Base-by-base conservation (phyloP, 2,888 invertebrate species). In the Antheraea assamensis region DNA sequence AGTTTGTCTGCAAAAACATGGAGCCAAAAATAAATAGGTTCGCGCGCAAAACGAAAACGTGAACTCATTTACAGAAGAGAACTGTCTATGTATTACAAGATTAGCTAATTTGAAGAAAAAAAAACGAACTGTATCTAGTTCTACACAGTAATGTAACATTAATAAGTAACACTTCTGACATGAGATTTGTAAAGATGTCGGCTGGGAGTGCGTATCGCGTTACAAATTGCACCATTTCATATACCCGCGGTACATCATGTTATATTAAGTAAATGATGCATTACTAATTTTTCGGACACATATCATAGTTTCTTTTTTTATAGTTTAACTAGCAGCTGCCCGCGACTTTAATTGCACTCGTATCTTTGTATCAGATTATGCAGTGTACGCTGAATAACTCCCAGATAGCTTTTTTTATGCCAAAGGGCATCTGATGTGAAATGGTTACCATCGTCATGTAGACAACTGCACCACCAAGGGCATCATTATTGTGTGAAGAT, bases 131-230 rank as follows among this genome's bases (percentile, higher is more conserved):
- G 21, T 68, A 35, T 68, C 35, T 68, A n/a, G 68, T 68, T 68
- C 35, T 68, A 21, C 7, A n/a, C 68, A 3, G 21, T 68, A 68
- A 68, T 68, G 68, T 35, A 68, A 68, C n/a, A 68, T 68, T 68
- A 68, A 68, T 68, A 68, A 68, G 19, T 7, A 21, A 24, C n/a
- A 68, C n/a, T 35, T 64, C 35, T 21, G 35, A 68, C 68, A 68
- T 68, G 68, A 68, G 21, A 35, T 68, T 68, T 68, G 68, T 35
- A 35, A 35, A 68, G 68, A 68, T n/a, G 68, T 35, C 35, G n/a
- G 68, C n/a, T 68, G 8, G 21, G 35, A 31, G n/a, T 35, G 31
- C 68, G 35, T 68, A 68, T 68, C 68, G 68, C 21, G 8, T 35
- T 68, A 68, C 68, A 68, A 7, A 21, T 68, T 68, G 35, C 68